Conservation (phyloP, 2,113 vertebrate species). For the Petromus typicus region DNA sequence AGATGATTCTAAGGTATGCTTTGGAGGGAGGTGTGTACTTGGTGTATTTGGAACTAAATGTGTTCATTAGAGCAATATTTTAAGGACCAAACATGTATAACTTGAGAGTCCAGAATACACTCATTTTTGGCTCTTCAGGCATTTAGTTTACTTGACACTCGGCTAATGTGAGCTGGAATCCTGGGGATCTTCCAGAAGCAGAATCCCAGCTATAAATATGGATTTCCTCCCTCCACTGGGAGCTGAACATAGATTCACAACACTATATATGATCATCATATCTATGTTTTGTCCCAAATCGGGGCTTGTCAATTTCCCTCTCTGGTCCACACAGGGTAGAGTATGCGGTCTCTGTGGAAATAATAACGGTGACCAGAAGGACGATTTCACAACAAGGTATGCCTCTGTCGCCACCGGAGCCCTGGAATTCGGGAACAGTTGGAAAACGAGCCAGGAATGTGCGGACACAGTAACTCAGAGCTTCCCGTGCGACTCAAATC, state of each 20-base stretch:
- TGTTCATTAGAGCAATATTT: conserved; percentile 3
- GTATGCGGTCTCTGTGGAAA: conserved; percentile 93
- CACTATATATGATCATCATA: background rate
- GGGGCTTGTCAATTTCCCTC: background rate
- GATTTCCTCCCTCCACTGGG: background rate
- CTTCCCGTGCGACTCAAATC: conserved; percentile 90
- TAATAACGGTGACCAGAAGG: conserved; percentile 90
- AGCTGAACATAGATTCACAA: background rate
- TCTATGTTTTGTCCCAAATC: background rate
- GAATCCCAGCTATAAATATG: background rate
- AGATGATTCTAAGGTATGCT: background rate
- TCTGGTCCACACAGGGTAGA: conserved; percentile 80
- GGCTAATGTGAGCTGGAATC: background rate
- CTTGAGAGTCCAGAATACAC: background rate
- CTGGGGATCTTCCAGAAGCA: background rate
- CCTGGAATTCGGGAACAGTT: conserved; percentile 91
- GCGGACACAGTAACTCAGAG: conserved; percentile 86
- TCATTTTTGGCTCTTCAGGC: background rate
- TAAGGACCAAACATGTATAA: background rate
- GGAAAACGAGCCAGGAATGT: conserved; percentile 88
- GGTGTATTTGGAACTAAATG: background rate
- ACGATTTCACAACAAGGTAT: conserved; percentile 89
- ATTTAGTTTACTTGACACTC: background rate
- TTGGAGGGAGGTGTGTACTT: background rate
- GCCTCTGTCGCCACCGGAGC: conserved; percentile 77